phyloP scores from a whole-genome alignment of 1,140 invertebrate species.

The Probaryconus sp. region DNA sequence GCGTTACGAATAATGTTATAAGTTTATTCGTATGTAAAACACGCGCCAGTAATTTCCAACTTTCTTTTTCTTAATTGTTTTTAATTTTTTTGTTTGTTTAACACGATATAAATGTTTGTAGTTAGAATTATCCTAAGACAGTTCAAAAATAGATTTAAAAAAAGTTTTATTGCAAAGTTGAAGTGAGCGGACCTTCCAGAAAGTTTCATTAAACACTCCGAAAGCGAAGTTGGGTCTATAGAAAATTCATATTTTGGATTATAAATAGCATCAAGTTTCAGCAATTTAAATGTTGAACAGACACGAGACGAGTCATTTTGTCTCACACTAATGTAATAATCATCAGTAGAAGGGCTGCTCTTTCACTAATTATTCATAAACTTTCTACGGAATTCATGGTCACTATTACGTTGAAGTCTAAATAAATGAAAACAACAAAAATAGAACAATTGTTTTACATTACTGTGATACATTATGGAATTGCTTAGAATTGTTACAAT shows the following conservation, averaged over 20 bases:
- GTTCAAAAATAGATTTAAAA: constrained; percentile 4
- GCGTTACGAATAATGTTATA: no score
- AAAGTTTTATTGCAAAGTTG: constrained; percentile 1
- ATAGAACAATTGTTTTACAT: no score
- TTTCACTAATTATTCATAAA: constrained; percentile 39
- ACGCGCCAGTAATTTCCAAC: no score
- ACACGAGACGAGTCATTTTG: constrained; percentile 45
- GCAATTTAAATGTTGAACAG: constrained; percentile 50
- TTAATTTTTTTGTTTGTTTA: no score
- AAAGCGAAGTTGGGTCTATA: constrained; percentile 29
- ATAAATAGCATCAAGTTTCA: constrained; percentile 57
- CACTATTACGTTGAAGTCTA: constrained; percentile 19
- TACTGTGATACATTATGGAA: no score
- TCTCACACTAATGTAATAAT: constrained; percentile 49
- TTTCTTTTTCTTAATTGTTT: no score
- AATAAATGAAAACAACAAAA: no score
- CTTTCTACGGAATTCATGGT: constrained; percentile 31
- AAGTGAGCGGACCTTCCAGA: constrained; percentile 5
- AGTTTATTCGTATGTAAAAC: no score
- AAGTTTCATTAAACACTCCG: constrained; percentile 33
- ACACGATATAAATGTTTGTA: neutral
- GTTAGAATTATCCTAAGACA: neutral
- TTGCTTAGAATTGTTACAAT: no score
- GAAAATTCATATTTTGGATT: constrained; percentile 48
- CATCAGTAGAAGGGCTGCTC: constrained; percentile 27